A percentile compares a stretch with the other conserved stretches of the same genome.
Conservation (phyloP, 2,888 invertebrate genomes). For the Cheilosia variabilis region DNA sequence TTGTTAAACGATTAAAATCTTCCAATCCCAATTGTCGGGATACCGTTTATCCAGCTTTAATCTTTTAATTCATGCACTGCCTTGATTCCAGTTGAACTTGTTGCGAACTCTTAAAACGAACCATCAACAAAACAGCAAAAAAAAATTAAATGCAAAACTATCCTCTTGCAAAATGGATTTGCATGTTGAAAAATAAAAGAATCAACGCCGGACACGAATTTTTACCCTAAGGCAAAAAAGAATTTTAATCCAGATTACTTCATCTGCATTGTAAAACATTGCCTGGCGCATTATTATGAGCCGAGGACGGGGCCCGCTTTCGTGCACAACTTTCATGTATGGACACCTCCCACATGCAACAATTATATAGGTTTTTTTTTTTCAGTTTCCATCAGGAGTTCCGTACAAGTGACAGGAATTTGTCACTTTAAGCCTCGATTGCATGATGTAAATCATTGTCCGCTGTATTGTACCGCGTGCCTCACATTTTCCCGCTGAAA, state of each 20-base stretch:
- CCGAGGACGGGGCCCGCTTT: conserved; percentile 22
- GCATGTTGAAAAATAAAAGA: conserved; percentile 43
- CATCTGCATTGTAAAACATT: conserved; percentile 71
- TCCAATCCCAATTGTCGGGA: background rate
- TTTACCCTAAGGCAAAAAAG: conserved; percentile 1
- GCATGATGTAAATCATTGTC: conserved; percentile 38
- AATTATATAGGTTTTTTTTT: conserved; percentile 23
- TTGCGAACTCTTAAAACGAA: background rate
- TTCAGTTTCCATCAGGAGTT: conserved; percentile 33
- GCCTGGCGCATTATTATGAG: conserved; percentile 54
- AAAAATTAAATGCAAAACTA: conserved; percentile 4
- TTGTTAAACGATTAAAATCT: background rate
- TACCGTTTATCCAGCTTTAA: background rate
- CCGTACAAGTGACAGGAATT: conserved; percentile 43
- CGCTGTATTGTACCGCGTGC: conserved; percentile 5
- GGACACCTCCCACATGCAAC: conserved; percentile 71
- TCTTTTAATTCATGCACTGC: background rate
- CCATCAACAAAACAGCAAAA: background rate
- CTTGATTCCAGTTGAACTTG: background rate
- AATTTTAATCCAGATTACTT: conserved; percentile 65
- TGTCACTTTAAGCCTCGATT: conserved; percentile 42
- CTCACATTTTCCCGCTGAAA: conserved; percentile 9
- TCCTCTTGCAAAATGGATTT: conserved; percentile 35
- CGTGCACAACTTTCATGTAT: conserved; percentile 56
- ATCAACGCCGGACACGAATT: conserved; percentile 26